Conservation (phyloP, 2,113 vertebrate species). For the Ariopsis seemanni region DNA sequence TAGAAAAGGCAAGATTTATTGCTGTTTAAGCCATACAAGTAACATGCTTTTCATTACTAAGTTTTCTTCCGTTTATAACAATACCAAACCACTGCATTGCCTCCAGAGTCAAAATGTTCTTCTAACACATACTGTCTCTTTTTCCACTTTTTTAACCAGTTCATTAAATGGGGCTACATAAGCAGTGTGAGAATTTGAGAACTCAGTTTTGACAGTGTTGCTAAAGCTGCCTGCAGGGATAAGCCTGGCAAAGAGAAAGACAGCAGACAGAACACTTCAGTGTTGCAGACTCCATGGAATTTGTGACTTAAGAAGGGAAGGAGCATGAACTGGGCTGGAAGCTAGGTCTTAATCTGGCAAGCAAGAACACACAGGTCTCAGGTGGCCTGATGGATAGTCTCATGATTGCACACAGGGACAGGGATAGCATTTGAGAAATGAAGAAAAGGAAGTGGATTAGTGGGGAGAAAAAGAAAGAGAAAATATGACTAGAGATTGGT, state of each 20-base stretch:
- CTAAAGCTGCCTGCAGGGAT: constrained; percentile 66
- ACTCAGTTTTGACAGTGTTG: constrained; percentile 64
- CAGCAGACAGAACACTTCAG: constrained; percentile 75
- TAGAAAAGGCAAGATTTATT: constrained; percentile 45
- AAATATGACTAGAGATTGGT: background rate
- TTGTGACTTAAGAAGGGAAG: constrained; percentile 67
- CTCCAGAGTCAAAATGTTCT: constrained; percentile 16
- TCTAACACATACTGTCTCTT: background rate
- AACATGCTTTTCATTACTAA: constrained; percentile 22
- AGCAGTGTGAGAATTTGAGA: constrained; percentile 52
- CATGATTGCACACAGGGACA: constrained; percentile 68
- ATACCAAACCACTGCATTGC: constrained; percentile 18
- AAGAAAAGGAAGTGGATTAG: background rate
- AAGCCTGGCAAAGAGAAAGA: constrained; percentile 68
- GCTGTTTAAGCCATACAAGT: constrained; percentile 35
- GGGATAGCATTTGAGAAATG: constrained; percentile 40
- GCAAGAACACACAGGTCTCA: constrained; percentile 70
- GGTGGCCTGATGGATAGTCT: constrained; percentile 59
- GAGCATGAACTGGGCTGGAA: constrained; percentile 35
- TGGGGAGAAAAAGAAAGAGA: background rate
- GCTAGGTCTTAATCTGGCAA: constrained; percentile 61
- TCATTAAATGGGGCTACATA: constrained; percentile 52
- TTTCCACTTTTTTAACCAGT: constrained; percentile 45
- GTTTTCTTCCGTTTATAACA: background rate
- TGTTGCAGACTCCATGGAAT: constrained; percentile 76